Evolutionary conservation across 2,797 vertebrate genomes (phyloP).

Genomic region (Toxotes lorentzi): DNA sequence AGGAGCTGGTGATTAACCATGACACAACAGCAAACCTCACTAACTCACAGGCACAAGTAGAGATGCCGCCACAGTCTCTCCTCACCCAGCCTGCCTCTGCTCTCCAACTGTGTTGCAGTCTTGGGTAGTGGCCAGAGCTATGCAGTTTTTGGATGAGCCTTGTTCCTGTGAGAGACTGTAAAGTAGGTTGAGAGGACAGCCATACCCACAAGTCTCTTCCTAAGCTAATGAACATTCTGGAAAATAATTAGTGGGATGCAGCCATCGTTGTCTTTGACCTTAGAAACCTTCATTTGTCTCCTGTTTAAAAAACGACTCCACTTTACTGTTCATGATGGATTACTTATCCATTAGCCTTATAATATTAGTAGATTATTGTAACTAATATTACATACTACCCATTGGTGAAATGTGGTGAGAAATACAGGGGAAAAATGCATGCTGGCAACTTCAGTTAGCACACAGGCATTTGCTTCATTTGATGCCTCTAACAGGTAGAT

Average conservation of each 20-base stretch:
- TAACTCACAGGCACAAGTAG: slow-evolving; percentile 50
- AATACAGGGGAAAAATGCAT: background rate
- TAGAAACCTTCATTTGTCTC: slow-evolving; percentile 52
- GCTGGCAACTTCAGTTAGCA: background rate
- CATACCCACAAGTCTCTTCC: slow-evolving; percentile 52
- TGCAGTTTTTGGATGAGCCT: slow-evolving; percentile 65
- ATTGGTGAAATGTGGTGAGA: background rate
- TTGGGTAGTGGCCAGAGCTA: slow-evolving; percentile 61
- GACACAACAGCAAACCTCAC: slow-evolving; percentile 58
- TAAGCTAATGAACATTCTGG: slow-evolving; percentile 62
- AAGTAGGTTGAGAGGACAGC: slow-evolving; percentile 72
- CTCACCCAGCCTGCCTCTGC: slow-evolving; percentile 19
- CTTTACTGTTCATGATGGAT: slow-evolving; percentile 27
- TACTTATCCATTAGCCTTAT: slow-evolving; percentile 19
- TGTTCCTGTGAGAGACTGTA: slow-evolving; percentile 67
- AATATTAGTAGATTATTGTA: slow-evolving; percentile 10
- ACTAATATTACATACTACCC: slow-evolving; percentile 1
- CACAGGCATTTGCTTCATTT: background rate
- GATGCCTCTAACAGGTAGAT: background rate
- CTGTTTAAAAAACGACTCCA: slow-evolving; percentile 34
- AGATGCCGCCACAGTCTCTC: slow-evolving; percentile 44
- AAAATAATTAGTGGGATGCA: slow-evolving; percentile 63
- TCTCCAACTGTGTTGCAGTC: slow-evolving; percentile 52
- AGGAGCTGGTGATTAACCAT: slow-evolving; percentile 62
- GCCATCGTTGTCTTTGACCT: slow-evolving; percentile 64